Conservation (phyloP, 1,140 invertebrate species). For the Bombus sibiricus region DNA sequence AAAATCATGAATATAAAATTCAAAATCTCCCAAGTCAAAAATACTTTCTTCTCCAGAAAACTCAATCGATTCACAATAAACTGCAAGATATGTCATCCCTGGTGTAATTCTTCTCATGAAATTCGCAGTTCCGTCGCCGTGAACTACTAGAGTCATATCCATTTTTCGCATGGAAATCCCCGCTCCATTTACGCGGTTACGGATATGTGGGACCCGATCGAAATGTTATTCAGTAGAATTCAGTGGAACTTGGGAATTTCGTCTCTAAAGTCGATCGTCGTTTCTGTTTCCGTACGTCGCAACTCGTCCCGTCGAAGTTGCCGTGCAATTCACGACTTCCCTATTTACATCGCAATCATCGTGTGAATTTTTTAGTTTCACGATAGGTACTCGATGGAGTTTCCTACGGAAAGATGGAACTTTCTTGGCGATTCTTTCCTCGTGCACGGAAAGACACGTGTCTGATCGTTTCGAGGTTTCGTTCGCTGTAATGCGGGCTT, state of each 20-base stretch:
- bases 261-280: neutral
- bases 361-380: too few species aligned
- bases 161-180: neutral
- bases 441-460: neutral
- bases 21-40: too few species aligned
- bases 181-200: conserved; percentile 1
- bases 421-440: neutral
- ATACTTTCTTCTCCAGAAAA: too few species aligned
- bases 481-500: neutral
- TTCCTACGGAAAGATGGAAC: neutral
- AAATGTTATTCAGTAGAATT: neutral
- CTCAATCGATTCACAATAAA: neutral
- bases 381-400: neutral
- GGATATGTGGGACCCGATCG: neutral
- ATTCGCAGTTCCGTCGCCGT: neutral
- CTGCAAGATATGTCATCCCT: neutral
- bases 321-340: neutral
- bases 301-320: neutral
- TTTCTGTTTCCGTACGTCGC: neutral
- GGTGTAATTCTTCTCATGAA: neutral
- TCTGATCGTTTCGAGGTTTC: neutral
- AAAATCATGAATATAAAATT: too few species aligned
- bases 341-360: conserved; percentile 41
- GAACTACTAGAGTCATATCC: neutral
- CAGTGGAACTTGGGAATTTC: neutral